Conservation (phyloP, 1,140 invertebrate genomes). For the Choristoneura fumiferana region DNA sequence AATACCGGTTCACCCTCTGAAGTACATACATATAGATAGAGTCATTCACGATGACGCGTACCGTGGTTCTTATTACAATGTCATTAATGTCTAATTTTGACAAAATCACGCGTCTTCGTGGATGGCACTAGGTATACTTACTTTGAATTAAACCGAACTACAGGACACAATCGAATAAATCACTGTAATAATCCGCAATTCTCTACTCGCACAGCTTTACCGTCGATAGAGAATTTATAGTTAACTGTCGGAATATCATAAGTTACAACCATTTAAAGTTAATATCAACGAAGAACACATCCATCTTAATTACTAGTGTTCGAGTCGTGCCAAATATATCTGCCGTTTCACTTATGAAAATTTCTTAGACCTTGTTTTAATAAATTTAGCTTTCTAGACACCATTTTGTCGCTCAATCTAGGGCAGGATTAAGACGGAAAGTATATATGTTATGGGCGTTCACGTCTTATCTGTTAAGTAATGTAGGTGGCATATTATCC, state of each 20-base stretch:
- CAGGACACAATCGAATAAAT: background rate
- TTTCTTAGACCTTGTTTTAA: conserved; percentile 8
- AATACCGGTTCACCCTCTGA: too few relatives aligned
- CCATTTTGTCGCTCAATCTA: too few relatives aligned
- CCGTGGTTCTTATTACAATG: too few relatives aligned
- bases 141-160: background rate
- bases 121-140: too few relatives aligned
- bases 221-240: conserved; percentile 14
- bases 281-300: conserved; percentile 10
- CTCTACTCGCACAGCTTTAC: conserved; percentile 2
- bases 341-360: conserved; percentile 14
- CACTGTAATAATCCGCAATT: conserved; percentile 1
- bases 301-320: conserved; percentile 3
- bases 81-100: too few relatives aligned
- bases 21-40: too few relatives aligned
- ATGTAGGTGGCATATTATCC: too few relatives aligned
- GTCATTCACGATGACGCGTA: too few relatives aligned
- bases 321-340: conserved; percentile 13
- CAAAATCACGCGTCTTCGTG: too few relatives aligned
- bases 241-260: conserved; percentile 11
- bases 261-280: conserved; percentile 9
- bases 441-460: too few relatives aligned
- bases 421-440: too few relatives aligned
- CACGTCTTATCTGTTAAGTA: too few relatives aligned
- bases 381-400: conserved; percentile 4